A percentile compares a stretch with the other conserved stretches of the same genome.
Evolutionary conservation across 2,888 invertebrate species (phyloP).

Genomic region (Rhopalosiphum nymphaeae): DNA sequence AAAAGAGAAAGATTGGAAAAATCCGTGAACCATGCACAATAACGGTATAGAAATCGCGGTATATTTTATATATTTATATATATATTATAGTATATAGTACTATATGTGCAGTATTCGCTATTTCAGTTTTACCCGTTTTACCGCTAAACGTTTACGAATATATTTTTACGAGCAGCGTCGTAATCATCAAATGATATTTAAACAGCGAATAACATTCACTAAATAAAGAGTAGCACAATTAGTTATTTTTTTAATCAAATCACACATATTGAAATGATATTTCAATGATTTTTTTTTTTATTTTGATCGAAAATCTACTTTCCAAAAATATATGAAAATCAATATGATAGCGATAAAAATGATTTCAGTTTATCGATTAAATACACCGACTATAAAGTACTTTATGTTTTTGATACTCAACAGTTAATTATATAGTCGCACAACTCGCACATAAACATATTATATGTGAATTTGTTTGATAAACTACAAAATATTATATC

Average conservation of each 20-base stretch:
- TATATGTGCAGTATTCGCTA: not conserved
- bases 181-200: not conserved
- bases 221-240: not conserved
- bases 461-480: not conserved
- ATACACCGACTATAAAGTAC: not conserved
- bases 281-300: not conserved
- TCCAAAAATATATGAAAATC: not conserved
- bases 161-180: not conserved
- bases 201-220: not conserved
- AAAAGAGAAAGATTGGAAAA: not conserved
- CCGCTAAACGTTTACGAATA: not conserved
- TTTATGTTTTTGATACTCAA: not conserved
- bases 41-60: constrained; percentile 34
- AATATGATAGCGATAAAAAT: not conserved
- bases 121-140: not conserved
- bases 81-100: not conserved
- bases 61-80: not conserved
- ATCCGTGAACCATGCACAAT: constrained; percentile 34
- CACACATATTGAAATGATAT: not conserved
- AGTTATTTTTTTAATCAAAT: constrained; percentile 2
- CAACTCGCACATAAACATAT: not conserved
- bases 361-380: not conserved
- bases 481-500: not conserved
- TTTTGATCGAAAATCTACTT: not conserved
- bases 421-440: not conserved